Evolutionary conservation across 2,113 vertebrate species (phyloP).

Genomic region (Anhinga rufa): DNA sequence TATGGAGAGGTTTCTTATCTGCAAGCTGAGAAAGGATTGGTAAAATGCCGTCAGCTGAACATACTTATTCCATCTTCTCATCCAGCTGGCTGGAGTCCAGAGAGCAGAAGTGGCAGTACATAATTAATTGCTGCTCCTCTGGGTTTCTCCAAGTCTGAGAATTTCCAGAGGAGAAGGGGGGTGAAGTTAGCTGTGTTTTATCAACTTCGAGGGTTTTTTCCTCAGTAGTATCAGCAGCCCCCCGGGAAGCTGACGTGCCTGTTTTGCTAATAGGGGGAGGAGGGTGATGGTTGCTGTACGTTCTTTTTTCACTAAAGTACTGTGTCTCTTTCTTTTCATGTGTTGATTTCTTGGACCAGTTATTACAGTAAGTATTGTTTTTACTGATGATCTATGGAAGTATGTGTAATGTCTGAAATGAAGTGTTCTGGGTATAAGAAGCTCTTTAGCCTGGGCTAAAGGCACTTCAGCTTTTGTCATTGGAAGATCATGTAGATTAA

Average conservation of each 20-base stretch:
- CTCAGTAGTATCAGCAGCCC: not conserved
- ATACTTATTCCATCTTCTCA: constrained; percentile 17
- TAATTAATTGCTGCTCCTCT: constrained; percentile 54
- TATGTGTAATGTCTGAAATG: not conserved
- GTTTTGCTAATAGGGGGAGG: not conserved
- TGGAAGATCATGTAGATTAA: not conserved
- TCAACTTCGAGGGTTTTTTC: not conserved
- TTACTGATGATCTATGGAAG: not conserved
- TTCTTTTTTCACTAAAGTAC: constrained; percentile 53
- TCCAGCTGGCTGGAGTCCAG: constrained; percentile 10
- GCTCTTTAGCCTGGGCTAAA: not conserved
- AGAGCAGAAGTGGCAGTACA: constrained; percentile 1
- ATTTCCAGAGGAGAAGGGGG: not conserved
- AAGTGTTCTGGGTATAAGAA: not conserved
- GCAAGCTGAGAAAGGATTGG: constrained; percentile 34
- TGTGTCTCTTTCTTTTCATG: constrained; percentile 72
- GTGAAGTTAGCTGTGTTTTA: not conserved
- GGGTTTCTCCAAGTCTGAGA: constrained; percentile 22
- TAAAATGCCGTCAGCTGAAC: constrained; percentile 16
- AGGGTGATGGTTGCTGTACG: not conserved
- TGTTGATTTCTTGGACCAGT: constrained; percentile 70
- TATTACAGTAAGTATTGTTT: constrained; percentile 80
- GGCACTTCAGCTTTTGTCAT: not conserved
- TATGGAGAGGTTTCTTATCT: not conserved
- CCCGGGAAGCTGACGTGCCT: not conserved